Evolutionary conservation across 2,888 invertebrate species (phyloP), one percentile per base, ranked within the genome.

Genomic region (Chrysina gloriosa): DNA sequence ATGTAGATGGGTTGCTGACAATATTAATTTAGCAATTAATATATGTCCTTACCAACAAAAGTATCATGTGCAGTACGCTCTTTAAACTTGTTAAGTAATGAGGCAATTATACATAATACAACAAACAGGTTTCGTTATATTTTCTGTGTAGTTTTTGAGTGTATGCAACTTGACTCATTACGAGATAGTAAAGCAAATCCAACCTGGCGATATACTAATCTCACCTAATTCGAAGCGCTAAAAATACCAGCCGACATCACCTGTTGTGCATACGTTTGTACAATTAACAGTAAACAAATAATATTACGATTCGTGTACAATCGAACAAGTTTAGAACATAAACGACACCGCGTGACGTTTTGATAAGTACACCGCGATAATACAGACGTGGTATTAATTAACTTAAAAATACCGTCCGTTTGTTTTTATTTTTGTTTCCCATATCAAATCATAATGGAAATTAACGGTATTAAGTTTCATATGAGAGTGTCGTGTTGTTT

Each of bases 391-490:
- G 11, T 39, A 58, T 58, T 58, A 58, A 39, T 58, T 58, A 58
- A 14, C 58, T 58, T 36, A 58, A 39, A 58, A 39, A 58, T 36
- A 39, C 21, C 21, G 34, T 25, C 23, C 39, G 11, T 9, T 16
- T 58, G 25, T 23, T 58, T 58, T 58, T 50, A 9, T 50, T 39
- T 54, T 54, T 54, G 31, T 54, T n/a, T 14, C 14, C 16, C 39
- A 25, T 58, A 58, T 58, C 58, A 58, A 25, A 58, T 39, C 36
- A 25, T 39, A 58, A 39, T 39, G 39, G 11, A 58, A 36, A 58
- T 58, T 58, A 58, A 58, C 36, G 58, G 58, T 11, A 58, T 58
- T 58, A 27, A 14, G 27, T 58, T 39, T 42, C 58, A 25, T 58
- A 23, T 36, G 23, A 39, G 39, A 5, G 31, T 27, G 58, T n/a